Base-by-base conservation (phyloP, 2,797 vertebrate species). In the Lithobates pipiens region DNA sequence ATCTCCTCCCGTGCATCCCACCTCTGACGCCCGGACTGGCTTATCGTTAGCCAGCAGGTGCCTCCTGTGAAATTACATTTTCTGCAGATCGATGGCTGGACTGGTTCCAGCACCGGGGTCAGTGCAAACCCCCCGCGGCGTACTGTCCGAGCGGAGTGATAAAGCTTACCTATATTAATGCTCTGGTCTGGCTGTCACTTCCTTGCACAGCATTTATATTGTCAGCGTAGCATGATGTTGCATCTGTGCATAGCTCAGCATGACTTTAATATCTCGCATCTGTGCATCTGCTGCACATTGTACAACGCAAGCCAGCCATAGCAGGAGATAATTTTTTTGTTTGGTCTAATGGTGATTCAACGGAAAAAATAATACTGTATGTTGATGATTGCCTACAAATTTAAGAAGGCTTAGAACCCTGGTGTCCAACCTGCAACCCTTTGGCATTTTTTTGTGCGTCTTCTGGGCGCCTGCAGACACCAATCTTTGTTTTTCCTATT, bases 11-110 rank as follows among this genome's bases (percentile, higher is more conserved):
- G 10, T 39, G 16, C 36, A 42, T 78, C 75, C 79, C 76, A 83
- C 80, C 69, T 78, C 76, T 23, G 67, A 42, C 34, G 85, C 81
- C 21, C 10, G 70, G 80, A n/a, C 67, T 61, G 54, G 44, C 76
- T 87, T 87, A 87, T 87, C 85, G n/a, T 83, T 36, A 76, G 81
- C 46, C 85, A 70, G 61, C 85, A 87, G 85, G 83, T 79, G 85
- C 85, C 76, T 87, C 81, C 63, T 46, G 85, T 46, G 71, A 83
- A 87, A 83, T 83, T 83, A 70, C 70, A 83, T 83, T 86, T 72
- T 76, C 85, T 83, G 42, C 76, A 83, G 79, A 83, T 87, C 85
- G 79, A 87, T 87, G 75, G 76, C 81, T 86, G 85, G 72, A 86
- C 85, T 39, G 34, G 68, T 68, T 83, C 74, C 80, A 83, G 69